These are phyloP conservation scores for Malthinus seriepunctatus DNA, from an alignment of 2,888 invertebrate genomes.

Conservation along the genomic window DNA sequence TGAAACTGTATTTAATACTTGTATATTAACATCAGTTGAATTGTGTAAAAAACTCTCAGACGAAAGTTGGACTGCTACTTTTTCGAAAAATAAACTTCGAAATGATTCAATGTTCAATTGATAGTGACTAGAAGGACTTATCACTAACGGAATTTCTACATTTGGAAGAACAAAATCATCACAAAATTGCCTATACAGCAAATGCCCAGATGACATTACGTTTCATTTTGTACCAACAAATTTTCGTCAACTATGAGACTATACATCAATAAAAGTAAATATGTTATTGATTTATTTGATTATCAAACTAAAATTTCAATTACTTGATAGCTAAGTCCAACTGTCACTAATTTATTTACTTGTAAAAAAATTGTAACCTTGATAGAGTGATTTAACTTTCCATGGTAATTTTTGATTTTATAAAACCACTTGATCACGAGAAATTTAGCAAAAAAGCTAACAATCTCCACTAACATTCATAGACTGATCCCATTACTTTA, in stretches of 20 bases:
- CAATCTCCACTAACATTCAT: no score
- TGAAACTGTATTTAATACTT: not conserved
- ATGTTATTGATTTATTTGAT: not conserved
- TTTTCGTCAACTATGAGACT: not conserved
- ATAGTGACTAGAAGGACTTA: not conserved
- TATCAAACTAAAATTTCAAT: conserved; percentile 15
- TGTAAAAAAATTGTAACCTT: not conserved
- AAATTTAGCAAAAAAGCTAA: no score
- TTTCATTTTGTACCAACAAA: not conserved
- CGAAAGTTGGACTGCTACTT: not conserved
- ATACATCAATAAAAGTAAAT: not conserved
- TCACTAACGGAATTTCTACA: not conserved
- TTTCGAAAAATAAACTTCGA: not conserved
- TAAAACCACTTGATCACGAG: no score
- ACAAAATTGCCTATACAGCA: not conserved
- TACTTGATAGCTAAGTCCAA: not conserved
- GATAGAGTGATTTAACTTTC: not conserved
- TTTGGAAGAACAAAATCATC: not conserved
- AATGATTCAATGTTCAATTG: conserved; percentile 2
- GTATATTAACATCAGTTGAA: not conserved
- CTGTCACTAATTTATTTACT: conserved; percentile 11
- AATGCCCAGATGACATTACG: not conserved
- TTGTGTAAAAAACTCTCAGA: not conserved
- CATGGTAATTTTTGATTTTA: no score
- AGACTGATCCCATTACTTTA: no score